Percentiles rank a stretch among this genome's conserved stretches.
phyloP scores from a whole-genome alignment of 37 sponge, comb jelly and placozoan genomes.

The Spongilla lacustris region DNA sequence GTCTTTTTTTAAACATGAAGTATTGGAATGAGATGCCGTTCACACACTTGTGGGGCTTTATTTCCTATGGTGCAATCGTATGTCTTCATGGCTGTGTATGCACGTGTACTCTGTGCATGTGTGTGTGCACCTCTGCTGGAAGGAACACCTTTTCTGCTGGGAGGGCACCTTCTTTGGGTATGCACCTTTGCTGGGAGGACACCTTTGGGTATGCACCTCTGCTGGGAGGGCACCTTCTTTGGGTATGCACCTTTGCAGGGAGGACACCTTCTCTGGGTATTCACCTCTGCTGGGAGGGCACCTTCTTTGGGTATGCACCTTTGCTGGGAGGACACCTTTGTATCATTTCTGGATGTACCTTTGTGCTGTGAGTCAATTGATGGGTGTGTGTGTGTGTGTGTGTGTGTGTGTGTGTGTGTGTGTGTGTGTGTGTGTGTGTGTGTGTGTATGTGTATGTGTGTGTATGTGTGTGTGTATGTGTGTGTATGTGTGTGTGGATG shows the following conservation, averaged over 20 bases:
- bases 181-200: no score
- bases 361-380: no score
- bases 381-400: neutral
- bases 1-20: neutral
- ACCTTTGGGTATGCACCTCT: neutral
- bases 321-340: neutral
- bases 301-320: neutral
- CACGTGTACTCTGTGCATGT: neutral
- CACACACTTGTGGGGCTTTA: neutral
- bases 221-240: neutral
- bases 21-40: neutral
- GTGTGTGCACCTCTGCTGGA: neutral
- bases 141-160: neutral
- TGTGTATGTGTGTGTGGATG: conserved; percentile 35
- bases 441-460: conserved; percentile 16
- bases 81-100: neutral
- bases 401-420: neutral
- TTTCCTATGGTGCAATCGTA: no score
- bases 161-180: neutral
- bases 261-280: neutral
- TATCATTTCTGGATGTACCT: neutral
- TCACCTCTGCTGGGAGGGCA: neutral
- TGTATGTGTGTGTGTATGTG: conserved; percentile 43
- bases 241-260: neutral
- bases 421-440: conserved; percentile 16